Evolutionary conservation across 2,797 vertebrate species (phyloP).

Genomic region (Syndactyla subalaris): DNA sequence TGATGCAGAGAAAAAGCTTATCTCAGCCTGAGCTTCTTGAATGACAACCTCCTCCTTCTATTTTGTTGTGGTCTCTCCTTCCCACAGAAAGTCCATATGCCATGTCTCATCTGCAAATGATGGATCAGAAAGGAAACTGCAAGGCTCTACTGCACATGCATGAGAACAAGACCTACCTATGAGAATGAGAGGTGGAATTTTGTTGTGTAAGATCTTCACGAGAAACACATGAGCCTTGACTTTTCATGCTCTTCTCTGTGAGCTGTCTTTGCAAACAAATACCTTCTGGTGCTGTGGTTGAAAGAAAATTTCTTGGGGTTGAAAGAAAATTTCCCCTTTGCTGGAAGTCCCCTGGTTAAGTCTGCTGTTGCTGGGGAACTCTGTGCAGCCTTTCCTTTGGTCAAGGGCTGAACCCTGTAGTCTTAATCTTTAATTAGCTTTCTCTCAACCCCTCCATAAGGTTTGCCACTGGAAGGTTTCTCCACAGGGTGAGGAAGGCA

Average conservation of each 20-base stretch:
- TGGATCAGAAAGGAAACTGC: background rate
- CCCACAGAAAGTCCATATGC: background rate
- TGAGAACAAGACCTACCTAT: background rate
- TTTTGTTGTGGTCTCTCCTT: background rate
- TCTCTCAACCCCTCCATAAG: background rate
- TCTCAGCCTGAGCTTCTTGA: background rate
- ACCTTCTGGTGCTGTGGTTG: background rate
- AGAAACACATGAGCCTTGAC: background rate
- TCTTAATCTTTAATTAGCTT: conserved; percentile 6
- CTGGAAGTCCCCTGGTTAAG: background rate
- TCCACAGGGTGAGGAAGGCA: background rate
- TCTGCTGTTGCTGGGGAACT: background rate
- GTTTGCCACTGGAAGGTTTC: background rate
- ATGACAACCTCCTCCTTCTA: background rate
- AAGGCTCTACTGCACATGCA: background rate
- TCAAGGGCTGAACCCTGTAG: background rate
- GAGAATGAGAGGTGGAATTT: background rate
- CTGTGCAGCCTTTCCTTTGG: background rate
- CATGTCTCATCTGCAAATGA: background rate
- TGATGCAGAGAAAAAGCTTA: background rate
- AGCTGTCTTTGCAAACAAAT: background rate
- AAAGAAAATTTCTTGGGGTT: background rate
- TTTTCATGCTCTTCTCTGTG: background rate
- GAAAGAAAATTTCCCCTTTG: background rate
- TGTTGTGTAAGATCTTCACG: background rate